A percentile compares a stretch with the other conserved stretches of the same genome.
These are phyloP conservation scores for Myotis daubentonii DNA, from an alignment of 2,797 vertebrate genomes.

Conservation along the genomic window DNA sequence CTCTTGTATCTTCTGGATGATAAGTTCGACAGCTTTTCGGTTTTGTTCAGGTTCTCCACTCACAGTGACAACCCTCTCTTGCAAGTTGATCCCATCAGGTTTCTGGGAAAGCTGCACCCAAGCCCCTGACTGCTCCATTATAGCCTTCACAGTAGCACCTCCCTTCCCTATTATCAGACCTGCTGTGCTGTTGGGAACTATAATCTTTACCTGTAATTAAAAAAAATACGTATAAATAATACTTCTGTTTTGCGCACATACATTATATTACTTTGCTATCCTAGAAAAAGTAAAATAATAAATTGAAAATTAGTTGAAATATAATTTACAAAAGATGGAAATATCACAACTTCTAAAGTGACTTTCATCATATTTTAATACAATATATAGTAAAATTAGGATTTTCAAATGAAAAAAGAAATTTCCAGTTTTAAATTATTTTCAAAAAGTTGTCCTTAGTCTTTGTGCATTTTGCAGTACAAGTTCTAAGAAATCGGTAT, in stretches of 20 bases:
- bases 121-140: conserved; percentile 94
- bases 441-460: conserved; percentile 48
- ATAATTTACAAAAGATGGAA: conserved; percentile 74
- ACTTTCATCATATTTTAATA: conserved; percentile 72
- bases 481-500: conserved; percentile 66
- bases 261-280: conserved; percentile 86
- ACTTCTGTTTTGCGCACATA: conserved; percentile 87
- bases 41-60: conserved; percentile 93
- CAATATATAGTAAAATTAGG: conserved; percentile 63
- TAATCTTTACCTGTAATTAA: conserved; percentile 94
- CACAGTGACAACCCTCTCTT: conserved; percentile 93
- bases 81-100: conserved; percentile 93
- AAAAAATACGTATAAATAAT: conserved; percentile 90
- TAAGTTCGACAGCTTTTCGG: conserved; percentile 93
- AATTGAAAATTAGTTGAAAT: conserved; percentile 81
- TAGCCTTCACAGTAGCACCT: conserved; percentile 93
- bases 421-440: conserved; percentile 68
- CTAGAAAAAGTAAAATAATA: conserved; percentile 85
- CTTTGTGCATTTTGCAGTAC: conserved; percentile 69
- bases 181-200: conserved; percentile 94
- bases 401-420: conserved; percentile 73
- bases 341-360: conserved; percentile 71
- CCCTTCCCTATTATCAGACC: conserved; percentile 94
- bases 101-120: conserved; percentile 94
- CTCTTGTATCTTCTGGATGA: conserved; percentile 94